phyloP scores from a whole-genome alignment of 2,888 invertebrate species.

The Chymomyza caudatula region DNA sequence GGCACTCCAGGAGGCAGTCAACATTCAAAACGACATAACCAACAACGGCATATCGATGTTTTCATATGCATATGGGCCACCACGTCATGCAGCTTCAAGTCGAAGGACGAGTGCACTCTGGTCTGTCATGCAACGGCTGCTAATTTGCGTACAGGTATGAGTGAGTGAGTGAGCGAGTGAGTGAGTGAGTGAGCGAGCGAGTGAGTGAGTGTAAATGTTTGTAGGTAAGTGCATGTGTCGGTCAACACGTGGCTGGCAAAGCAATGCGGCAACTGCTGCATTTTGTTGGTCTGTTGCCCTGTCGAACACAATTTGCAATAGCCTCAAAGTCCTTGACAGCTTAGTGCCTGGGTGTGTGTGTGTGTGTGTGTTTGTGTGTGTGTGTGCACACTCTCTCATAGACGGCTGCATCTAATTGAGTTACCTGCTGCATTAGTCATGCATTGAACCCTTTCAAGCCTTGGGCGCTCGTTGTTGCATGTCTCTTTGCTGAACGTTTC shows the following conservation, averaged over 20 bases:
- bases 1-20: neutral
- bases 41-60: neutral
- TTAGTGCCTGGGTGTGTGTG: slow-evolving; percentile 5
- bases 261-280: slow-evolving; percentile 10
- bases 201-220: neutral
- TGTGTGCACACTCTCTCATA: slow-evolving; percentile 17
- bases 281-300: slow-evolving; percentile 11
- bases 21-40: neutral
- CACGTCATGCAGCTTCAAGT: slow-evolving; percentile 2
- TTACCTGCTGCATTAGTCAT: slow-evolving; percentile 44
- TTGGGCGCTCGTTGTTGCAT: neutral
- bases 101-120: slow-evolving; percentile 17
- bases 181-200: too few species aligned
- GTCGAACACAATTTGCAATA: slow-evolving; percentile 46
- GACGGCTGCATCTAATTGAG: slow-evolving; percentile 51
- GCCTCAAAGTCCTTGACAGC: slow-evolving; percentile 51
- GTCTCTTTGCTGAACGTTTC: neutral
- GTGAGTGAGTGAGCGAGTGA: neutral
- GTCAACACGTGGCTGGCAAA: neutral
- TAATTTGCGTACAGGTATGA: slow-evolving; percentile 32
- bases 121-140: neutral
- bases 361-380: slow-evolving; percentile 3
- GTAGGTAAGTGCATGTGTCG: neutral
- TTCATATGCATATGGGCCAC: neutral
- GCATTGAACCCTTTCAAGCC: neutral